Base-by-base conservation (phyloP, 2,113 vertebrate species). In the Dryoscopus gambensis region DNA sequence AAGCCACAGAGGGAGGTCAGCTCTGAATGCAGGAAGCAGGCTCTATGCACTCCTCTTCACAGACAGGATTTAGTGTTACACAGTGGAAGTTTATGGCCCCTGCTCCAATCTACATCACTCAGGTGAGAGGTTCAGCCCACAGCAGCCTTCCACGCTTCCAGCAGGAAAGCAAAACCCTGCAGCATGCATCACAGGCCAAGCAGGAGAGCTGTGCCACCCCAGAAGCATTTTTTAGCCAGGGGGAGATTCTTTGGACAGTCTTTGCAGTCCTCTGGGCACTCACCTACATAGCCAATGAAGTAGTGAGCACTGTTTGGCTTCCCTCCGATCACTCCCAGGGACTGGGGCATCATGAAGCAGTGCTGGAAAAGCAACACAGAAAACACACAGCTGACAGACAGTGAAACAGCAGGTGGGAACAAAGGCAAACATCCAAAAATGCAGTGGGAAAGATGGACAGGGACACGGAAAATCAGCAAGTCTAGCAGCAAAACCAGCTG, bases 231-330 rank as follows among this genome's bases (percentile, higher is more conserved):
- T 67, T 55, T 39, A 94, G 56, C 56, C 7, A 1, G 9, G 57
- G 35, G 33, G 22, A 81, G n/a, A 56, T 28, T 57, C 50, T 74
- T 39, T 85, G 74, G 64, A 28, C 74, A 78, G 87, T 31, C 47
- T 78, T 10, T 81, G 55, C 67, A 83, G 79, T 25, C 47, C 40
- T 40, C 56, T 81, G 70, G 59, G 89, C 88, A 98, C 98, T 97
- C 98, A 99, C 99, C 99, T 37, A 99, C 98, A 70, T 98, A 99
- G 96, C 99, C 99, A 76, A 99, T 99, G 98, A 99, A 99, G 98
- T 99, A 99, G 98, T 99, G 99, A 88, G 99, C 99, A 74, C 99
- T 99, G 98, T 99, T 99, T 81, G 99, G 99, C 96, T 99, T 99
- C 73, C 99, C 99, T 91, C 99, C 99, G 30, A 99, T 99, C 76